A percentile compares a stretch with the other conserved stretches of the same genome.
Conservation (phyloP, 1,140 invertebrate species). For the Brachionus plicatilis region DNA sequence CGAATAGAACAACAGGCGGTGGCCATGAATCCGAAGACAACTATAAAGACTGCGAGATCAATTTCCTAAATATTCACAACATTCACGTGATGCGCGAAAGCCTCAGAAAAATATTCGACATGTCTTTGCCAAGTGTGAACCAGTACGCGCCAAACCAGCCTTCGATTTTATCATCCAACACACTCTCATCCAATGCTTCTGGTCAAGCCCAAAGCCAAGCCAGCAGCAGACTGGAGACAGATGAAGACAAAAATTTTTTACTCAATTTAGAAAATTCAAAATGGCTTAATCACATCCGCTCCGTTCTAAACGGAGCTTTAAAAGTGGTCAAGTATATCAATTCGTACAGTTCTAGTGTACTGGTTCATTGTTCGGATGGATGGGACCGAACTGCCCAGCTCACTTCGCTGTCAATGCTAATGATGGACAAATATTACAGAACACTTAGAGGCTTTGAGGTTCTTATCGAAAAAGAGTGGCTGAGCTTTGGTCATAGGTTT, state of each 20-base stretch:
- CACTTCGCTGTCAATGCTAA: constrained; percentile 79
- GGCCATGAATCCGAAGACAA: constrained; percentile 98
- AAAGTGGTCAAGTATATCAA: background rate
- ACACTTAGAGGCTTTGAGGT: constrained; percentile 87
- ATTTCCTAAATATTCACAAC: constrained; percentile 97
- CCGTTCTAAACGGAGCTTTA: background rate
- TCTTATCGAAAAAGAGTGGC: constrained; percentile 86
- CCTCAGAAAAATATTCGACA: constrained; percentile 67
- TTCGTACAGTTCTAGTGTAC: constrained; percentile 67
- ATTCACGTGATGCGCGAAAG: constrained; percentile 95
- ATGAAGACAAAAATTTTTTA: constrained; percentile 18
- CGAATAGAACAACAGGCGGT: constrained; percentile 94
- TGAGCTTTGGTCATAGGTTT: constrained; percentile 95
- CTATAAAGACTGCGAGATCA: constrained; percentile 97
- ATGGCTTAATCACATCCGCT: constrained; percentile 69
- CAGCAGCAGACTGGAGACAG: background rate
- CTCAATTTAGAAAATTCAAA: constrained; percentile 65
- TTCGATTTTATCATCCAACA: background rate
- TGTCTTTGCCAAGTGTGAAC: background rate
- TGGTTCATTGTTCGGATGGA: constrained; percentile 92
- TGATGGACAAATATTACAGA: constrained; percentile 85
- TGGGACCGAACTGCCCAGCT: constrained; percentile 95
- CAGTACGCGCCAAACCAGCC: background rate
- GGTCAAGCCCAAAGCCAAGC: background rate
- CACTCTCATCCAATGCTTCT: background rate